A percentile compares a stretch with the other conserved stretches of the same genome.
Evolutionary conservation across 2,888 invertebrate genomes (phyloP).

Genomic region (Diaprepes abbreviatus): DNA sequence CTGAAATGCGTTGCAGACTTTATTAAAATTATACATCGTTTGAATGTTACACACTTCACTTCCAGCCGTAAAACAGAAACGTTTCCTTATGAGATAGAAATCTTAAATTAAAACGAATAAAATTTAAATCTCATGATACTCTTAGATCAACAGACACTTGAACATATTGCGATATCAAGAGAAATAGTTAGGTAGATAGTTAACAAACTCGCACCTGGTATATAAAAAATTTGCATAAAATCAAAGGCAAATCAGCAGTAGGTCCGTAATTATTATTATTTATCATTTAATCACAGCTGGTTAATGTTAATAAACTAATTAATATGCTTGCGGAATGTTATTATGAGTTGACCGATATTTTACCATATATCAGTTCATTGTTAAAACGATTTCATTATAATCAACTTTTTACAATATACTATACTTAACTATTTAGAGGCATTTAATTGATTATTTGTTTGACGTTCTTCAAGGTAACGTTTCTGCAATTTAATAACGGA

Average conservation of each 20-base stretch:
- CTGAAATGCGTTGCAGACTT: too few relatives aligned
- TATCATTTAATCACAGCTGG: constrained; percentile 42
- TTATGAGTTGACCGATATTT: constrained; percentile 42
- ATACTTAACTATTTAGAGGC: too few relatives aligned
- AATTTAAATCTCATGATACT: constrained; percentile 19
- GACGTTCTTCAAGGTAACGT: too few relatives aligned
- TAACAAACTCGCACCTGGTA: constrained; percentile 30
- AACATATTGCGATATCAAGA: constrained; percentile 10
- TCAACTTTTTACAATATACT: too few relatives aligned
- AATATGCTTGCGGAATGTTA: constrained; percentile 40
- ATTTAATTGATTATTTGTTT: too few relatives aligned
- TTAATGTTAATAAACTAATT: constrained; percentile 45
- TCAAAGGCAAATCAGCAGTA: constrained; percentile 31
- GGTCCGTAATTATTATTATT: constrained; percentile 43
- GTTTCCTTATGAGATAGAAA: constrained; percentile 35
- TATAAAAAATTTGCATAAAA: constrained; percentile 33
- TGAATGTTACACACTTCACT: constrained; percentile 23
- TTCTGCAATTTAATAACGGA: too few relatives aligned
- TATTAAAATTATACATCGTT: constrained; percentile 1
- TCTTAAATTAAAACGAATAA: constrained; percentile 26
- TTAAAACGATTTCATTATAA: too few relatives aligned
- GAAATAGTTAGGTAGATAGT: constrained; percentile 14
- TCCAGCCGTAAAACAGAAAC: constrained; percentile 24
- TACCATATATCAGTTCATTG: constrained; percentile 36
- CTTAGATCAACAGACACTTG: constrained; percentile 23